Percentiles rank a stretch among this genome's conserved stretches.
These are phyloP conservation scores for Penelope pileata DNA, from an alignment of 2,113 vertebrate species.

Conservation along the genomic window DNA sequence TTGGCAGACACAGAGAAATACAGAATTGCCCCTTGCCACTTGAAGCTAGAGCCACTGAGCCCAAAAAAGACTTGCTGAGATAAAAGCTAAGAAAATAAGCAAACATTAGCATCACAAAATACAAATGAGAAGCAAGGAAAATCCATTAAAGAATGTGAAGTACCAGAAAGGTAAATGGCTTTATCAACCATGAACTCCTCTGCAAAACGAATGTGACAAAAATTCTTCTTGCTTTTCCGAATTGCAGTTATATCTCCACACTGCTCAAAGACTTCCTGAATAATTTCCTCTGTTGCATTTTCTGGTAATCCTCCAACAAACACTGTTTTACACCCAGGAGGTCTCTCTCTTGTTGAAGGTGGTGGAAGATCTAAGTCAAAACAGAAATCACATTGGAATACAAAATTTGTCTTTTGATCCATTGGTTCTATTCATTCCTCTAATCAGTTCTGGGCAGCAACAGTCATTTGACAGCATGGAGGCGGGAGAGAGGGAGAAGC, in stretches of 20 bases:
- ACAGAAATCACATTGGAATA: constrained; percentile 67
- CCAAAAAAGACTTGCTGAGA: constrained; percentile 11
- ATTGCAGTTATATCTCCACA: constrained; percentile 90
- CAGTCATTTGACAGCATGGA: neutral
- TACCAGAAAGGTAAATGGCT: constrained; percentile 92
- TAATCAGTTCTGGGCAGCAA: constrained; percentile 5
- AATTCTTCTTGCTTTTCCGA: constrained; percentile 95
- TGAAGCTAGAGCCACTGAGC: neutral
- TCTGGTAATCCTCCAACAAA: constrained; percentile 92
- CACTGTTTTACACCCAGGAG: constrained; percentile 91
- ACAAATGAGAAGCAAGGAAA: constrained; percentile 47
- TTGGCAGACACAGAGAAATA: neutral
- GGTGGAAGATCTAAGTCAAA: constrained; percentile 86
- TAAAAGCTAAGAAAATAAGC: constrained; percentile 53
- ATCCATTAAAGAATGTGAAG: constrained; percentile 67
- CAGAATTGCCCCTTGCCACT: constrained; percentile 2
- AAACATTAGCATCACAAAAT: constrained; percentile 65
- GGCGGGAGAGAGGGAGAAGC: neutral
- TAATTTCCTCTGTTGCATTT: constrained; percentile 88
- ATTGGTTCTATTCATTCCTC: neutral
- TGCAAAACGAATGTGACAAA: constrained; percentile 90
- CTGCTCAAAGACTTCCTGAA: constrained; percentile 91
- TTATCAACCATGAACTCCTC: constrained; percentile 95
- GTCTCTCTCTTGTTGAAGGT: constrained; percentile 89
- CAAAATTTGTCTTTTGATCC: constrained; percentile 36